Percentiles rank a stretch among this genome's conserved stretches.
phyloP scores from a whole-genome alignment of 2,888 invertebrate species.

The Aporophyla lueneburgensis region DNA sequence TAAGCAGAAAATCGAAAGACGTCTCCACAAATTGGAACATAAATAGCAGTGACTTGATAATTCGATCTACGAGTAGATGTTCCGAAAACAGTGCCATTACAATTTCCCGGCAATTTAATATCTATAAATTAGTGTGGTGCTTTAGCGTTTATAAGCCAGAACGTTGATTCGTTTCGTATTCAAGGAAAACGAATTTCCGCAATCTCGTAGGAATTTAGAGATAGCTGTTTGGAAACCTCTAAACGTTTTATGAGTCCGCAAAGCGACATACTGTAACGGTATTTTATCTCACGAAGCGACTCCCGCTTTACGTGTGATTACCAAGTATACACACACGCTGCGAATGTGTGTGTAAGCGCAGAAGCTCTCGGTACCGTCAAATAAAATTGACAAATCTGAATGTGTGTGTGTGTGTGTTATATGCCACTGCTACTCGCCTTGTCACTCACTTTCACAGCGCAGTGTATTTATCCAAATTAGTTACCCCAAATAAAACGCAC shows the following conservation, averaged over 20 bases:
- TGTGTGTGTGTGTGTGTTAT: too few relatives aligned
- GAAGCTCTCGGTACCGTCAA: too few relatives aligned
- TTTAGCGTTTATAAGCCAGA: conserved; percentile 39
- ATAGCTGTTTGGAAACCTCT: conserved; percentile 45
- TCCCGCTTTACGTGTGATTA: too few relatives aligned
- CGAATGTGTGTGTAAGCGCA: too few relatives aligned
- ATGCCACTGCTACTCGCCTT: too few relatives aligned
- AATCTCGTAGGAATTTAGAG: conserved; percentile 51
- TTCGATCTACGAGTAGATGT: conserved; percentile 20
- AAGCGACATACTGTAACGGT: conserved; percentile 11
- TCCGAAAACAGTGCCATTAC: conserved; percentile 21
- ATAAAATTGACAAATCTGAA: too few relatives aligned
- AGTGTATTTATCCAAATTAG: too few relatives aligned
- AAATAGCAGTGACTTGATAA: conserved; percentile 38
- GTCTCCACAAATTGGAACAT: conserved; percentile 36
- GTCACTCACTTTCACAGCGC: too few relatives aligned
- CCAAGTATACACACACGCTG: too few relatives aligned
- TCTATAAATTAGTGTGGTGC: conserved; percentile 52
- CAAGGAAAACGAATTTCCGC: conserved; percentile 51
- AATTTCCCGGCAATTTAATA: conserved; percentile 34
- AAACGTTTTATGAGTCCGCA: conserved; percentile 52
- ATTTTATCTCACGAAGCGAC: too few relatives aligned
- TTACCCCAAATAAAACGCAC: too few relatives aligned
- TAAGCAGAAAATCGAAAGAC: conserved; percentile 33
- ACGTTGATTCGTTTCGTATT: conserved; percentile 56